Base-by-base conservation (phyloP, 2,797 vertebrate species). In the Paguma larvata region DNA sequence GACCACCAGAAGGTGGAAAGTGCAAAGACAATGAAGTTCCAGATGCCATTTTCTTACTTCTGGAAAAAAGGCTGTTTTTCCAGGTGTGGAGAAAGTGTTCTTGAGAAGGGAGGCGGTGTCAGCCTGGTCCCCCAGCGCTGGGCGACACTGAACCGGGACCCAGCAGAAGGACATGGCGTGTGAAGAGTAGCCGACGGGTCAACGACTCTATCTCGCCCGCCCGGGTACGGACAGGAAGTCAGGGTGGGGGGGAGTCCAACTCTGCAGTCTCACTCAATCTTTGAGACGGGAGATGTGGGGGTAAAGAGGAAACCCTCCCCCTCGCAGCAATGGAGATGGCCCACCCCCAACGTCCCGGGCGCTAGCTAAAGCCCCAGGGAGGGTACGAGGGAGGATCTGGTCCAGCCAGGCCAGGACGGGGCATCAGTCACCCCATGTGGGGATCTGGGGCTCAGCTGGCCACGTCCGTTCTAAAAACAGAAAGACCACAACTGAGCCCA, bases 381-480 rank as follows among this genome's bases (percentile, higher is more conserved):
- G 67, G 34, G 21, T 10, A 14, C 3, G 4, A 73, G 0, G 19
- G 63, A 56, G 86, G 51, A 15, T 14, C 12, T 1, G 2, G 63
- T 51, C n/a, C 62, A 27, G 51, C 48, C n/a, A 51, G 14, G 51
- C 65, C 13, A 13, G 44, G 68, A 23, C 80, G 10, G 89, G 46
- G 59, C 30, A 23, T 70, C 90, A 59, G 85, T 83, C 88, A 59
- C 25, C 91, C 62, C 21, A 16, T n/a, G 48, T 51, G 92, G 91
- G 95, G 96, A 98, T 80, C 78, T 48, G 46, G 70, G 78, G 90
- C 97, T 97, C 86, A 63, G 97, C 78, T 94, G 78, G 5, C 94
- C 97, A 94, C 8, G 1, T 67, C 97, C 56, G 6, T 53, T 96
- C 97, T 98, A 98, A 98, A 99, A 98, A 84, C 95, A 98, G 98